A percentile compares a stretch with the other conserved stretches of the same genome.
phyloP scores from a whole-genome alignment of 2,113 vertebrate genomes.

The Sylvicapra grimmia region DNA sequence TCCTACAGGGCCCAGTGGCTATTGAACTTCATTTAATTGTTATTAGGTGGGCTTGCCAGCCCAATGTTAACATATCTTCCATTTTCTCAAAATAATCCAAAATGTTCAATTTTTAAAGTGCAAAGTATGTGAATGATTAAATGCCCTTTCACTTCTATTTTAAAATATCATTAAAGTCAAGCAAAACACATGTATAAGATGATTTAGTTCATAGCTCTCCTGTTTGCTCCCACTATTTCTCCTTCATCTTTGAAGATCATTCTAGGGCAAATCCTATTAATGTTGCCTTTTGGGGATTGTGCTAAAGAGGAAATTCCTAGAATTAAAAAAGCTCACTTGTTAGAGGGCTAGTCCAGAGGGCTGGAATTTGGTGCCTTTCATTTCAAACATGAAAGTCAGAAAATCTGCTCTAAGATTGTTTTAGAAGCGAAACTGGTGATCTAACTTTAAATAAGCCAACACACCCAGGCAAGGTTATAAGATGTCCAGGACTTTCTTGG shows the following conservation, averaged over 20 bases:
- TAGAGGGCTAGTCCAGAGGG: neutral
- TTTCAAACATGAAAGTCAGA: neutral
- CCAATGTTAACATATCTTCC: neutral
- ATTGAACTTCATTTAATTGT: neutral
- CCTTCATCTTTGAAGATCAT: neutral
- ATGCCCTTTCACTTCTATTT: neutral
- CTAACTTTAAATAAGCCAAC: neutral
- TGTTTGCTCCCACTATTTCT: neutral
- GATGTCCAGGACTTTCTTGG: neutral
- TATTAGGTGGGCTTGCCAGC: accelerated
- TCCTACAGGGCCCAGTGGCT: neutral
- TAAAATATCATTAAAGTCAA: neutral
- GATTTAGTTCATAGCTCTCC: neutral
- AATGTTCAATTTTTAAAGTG: neutral
- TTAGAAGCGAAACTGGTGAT: neutral
- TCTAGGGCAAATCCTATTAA: neutral
- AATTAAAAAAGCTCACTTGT: neutral
- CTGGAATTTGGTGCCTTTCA: neutral
- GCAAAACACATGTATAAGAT: neutral
- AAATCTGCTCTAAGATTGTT: neutral
- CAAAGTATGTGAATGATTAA: neutral
- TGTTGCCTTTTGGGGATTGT: neutral
- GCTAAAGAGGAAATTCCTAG: neutral
- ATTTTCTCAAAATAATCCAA: neutral
- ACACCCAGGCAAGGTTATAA: neutral